Base-by-base conservation (phyloP, 2,888 invertebrate genomes). In the Epicampocera succincta region DNA sequence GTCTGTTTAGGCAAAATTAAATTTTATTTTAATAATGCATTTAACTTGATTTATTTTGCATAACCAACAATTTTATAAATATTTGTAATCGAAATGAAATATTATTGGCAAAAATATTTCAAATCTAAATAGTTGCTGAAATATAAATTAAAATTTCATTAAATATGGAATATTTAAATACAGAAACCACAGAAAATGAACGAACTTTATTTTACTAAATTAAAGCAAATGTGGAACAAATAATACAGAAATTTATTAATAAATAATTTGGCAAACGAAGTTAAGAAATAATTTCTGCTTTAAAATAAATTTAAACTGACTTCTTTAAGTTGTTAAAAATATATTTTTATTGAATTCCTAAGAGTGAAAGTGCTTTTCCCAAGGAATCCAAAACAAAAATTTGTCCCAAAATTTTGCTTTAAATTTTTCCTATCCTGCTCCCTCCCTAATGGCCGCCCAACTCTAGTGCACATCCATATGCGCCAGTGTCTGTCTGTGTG, bases 101-200 rank as follows among this genome's bases (percentile, higher is more conserved):
- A 42, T 50, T 50, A 29, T 50, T 50, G 15, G 25, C 12, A 52
- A 61, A 71, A 52, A 44, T 61, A 11, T 19, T 33, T 44, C 15
- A 40, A n/a, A 42, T 48, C n/a, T n/a, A n/a, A n/a, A 21, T 33
- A 33, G 52, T 50, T 48, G 25, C 13, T n/a, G 15, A 29, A 42
- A 72, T 42, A 25, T 25, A 52, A 61, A 52, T 72, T 40, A 50
- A 60, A 71, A 71, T 44, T 72, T 42, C 52, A 72, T 72, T 61
- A 72, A 52, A 42, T 52, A 29, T 61, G 48, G 12, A 60, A 58
- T 58, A 46, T 15, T 69, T 69, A 40, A 40, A 71, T 50, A 40
- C 40, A 42, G 52, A 72, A 72, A 44, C 72, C 72, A 61, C 72
- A 72, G 29, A 6, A 61, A 72, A 61, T 52, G 44, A 61, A 33